Conservation (phyloP, 2,888 invertebrate species). For the Nemurella pictetii region DNA sequence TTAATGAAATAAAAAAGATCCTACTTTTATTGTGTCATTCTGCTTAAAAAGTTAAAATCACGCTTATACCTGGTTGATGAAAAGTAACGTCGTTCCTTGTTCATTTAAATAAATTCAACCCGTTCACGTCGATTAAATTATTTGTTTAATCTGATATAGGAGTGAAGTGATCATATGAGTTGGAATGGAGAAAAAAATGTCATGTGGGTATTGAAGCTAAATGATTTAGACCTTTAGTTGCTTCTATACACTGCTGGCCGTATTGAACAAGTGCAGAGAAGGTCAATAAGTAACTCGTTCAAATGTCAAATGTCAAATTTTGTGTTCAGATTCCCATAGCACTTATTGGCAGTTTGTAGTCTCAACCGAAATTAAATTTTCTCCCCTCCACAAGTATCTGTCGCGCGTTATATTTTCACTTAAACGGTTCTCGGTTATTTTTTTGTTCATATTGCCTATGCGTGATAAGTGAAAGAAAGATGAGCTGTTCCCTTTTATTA, state of each 20-base stretch:
- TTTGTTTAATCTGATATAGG: not conserved
- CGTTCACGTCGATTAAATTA: not conserved
- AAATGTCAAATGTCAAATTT: slow-evolving; percentile 28
- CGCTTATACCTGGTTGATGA: no score
- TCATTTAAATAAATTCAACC: not conserved
- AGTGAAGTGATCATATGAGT: not conserved
- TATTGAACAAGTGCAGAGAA: not conserved
- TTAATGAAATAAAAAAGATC: not conserved
- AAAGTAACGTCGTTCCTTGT: no score
- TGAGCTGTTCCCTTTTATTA: not conserved
- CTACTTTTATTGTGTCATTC: no score
- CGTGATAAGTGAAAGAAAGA: not conserved
- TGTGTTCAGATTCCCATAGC: slow-evolving; percentile 15
- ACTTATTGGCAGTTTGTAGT: slow-evolving; percentile 1
- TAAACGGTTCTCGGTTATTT: not conserved
- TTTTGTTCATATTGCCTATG: not conserved
- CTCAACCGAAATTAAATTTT: not conserved
- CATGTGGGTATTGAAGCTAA: not conserved
- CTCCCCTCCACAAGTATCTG: not conserved
- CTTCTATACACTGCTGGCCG: not conserved
- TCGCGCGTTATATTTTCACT: not conserved
- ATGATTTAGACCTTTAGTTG: not conserved
- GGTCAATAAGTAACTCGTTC: slow-evolving; percentile 26
- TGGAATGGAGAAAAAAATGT: not conserved
- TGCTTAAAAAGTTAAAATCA: no score